Base-by-base conservation (phyloP, 2,113 vertebrate species). In the Gasterosteus aculeatus region DNA sequence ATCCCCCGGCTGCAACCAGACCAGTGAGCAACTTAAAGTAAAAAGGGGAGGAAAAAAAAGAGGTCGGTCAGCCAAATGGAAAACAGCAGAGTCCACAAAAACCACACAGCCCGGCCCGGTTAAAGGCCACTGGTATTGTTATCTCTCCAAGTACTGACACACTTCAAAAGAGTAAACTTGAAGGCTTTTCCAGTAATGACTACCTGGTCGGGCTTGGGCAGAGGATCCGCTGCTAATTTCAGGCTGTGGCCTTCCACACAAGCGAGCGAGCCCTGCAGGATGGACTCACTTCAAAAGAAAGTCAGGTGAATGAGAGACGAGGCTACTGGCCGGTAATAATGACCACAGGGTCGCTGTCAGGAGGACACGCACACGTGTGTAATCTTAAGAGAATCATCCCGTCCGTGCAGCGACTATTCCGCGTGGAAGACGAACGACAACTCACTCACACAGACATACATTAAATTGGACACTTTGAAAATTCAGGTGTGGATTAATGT, bases 11-110 rank as follows among this genome's bases (percentile, higher is more conserved):
- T 78, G 83, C 80, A 84, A 89, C 82, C 87, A 84, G 79, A 83
- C 83, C 85, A 89, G 85, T 85, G 78, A 91, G 78, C 78, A 90
- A 90, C 91, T 91, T 92, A 81, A 89, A 90, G 35, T 38, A 38
- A 38, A 38, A 38, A 38, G 7, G 7, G 35, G 35, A 6, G 7
- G 3, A 38, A 38, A 7, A 38, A 38, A 38, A 38, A 38, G 35
- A 90, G 80, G 87, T 74, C 51, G 72, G 75, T 73, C 87, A 81
- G 72, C 82, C 82, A 81, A 83, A 84, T 84, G 63, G 78, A 80
- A 26, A 84, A 72, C 57, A 66, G 74, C 57, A 61, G 58, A 74
- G 46, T 83, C 33, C 64, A 75, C 80, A 44, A 42, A 35, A 69
- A 46, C 29, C 66, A 39, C 33, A 51, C 54, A 31, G 72, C 66